phyloP scores from a whole-genome alignment of 2,797 vertebrate species.

The Coilia nasus region DNA sequence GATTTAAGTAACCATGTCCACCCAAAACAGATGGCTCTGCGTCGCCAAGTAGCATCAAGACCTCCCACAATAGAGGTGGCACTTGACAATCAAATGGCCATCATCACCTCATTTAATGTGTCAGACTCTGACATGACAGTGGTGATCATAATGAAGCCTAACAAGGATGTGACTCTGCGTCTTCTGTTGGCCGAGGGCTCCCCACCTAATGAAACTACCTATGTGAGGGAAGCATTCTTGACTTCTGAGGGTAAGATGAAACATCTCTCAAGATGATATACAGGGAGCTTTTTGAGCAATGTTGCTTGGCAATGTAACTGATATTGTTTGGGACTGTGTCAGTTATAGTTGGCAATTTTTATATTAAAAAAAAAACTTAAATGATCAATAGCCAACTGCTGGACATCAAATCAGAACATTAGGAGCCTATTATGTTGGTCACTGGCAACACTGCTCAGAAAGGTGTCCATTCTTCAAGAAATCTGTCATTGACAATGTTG shows the following conservation, averaged over 20 bases:
- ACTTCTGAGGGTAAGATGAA: conserved; percentile 58
- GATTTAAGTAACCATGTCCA: not conserved
- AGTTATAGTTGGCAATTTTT: too few species aligned
- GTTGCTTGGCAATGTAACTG: too few species aligned
- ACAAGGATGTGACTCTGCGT: conserved; percentile 57
- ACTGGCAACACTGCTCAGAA: too few species aligned
- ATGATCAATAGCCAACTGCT: too few species aligned
- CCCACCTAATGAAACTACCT: conserved; percentile 45
- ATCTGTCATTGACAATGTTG: too few species aligned
- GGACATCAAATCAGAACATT: too few species aligned
- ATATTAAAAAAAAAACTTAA: too few species aligned
- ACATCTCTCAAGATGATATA: not conserved
- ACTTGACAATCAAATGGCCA: conserved; percentile 48
- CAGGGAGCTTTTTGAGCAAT: too few species aligned
- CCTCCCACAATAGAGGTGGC: not conserved
- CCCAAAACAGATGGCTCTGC: conserved; percentile 68
- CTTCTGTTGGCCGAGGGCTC: conserved; percentile 55
- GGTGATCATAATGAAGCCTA: conserved; percentile 62
- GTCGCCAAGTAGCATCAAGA: conserved; percentile 39
- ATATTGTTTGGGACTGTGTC: too few species aligned
- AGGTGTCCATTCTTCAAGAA: too few species aligned
- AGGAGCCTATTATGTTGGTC: too few species aligned
- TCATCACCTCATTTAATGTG: conserved; percentile 61
- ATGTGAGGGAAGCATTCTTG: conserved; percentile 49
- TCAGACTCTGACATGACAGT: conserved; percentile 65